phyloP scores from a whole-genome alignment of 2,797 vertebrate genomes.

The Scarus forsteni region DNA sequence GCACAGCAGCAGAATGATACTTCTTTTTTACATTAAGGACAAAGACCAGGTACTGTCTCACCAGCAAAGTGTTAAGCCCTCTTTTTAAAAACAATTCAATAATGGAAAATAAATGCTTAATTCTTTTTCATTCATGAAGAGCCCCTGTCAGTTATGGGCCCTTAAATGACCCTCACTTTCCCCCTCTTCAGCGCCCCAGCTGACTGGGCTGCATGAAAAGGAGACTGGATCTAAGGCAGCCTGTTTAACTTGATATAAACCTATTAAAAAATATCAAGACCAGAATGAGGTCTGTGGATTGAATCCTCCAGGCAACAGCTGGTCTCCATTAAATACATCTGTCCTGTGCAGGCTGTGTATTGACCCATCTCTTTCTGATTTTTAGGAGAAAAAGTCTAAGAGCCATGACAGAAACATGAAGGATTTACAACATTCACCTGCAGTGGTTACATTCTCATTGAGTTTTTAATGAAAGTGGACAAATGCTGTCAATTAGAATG shows the following conservation, averaged over 20 bases:
- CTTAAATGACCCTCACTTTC: no score
- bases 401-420: not conserved
- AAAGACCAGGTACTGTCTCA: no score
- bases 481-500: constrained; percentile 12
- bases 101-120: no score
- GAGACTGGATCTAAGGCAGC: not conserved
- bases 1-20: no score
- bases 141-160: no score
- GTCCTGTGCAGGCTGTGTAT: not conserved
- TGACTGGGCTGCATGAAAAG: not conserved
- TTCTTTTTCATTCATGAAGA: no score
- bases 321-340: constrained; percentile 18
- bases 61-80: no score
- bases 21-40: no score
- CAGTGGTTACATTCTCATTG: not conserved
- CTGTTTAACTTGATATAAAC: not conserved
- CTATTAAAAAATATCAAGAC: not conserved
- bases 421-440: not conserved
- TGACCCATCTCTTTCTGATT: not conserved
- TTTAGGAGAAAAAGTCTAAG: not conserved
- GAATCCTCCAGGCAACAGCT: constrained; percentile 43
- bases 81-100: no score
- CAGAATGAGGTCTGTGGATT: constrained; percentile 20
- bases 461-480: constrained; percentile 9
- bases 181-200: no score